Evolutionary conservation across 2,888 invertebrate genomes (phyloP).

Genomic region (Alentia gelatinosa): DNA sequence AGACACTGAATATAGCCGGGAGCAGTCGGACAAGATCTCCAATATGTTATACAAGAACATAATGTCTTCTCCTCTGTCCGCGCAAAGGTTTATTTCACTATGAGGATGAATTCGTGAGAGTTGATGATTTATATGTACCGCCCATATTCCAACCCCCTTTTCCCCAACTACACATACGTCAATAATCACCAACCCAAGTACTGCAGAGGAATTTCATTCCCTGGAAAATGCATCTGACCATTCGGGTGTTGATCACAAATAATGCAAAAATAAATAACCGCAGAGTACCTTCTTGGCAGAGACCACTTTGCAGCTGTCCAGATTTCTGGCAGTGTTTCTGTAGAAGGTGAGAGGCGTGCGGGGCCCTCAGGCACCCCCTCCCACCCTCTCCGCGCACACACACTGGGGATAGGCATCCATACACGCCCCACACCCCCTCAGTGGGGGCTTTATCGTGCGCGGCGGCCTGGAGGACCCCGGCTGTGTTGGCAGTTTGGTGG

Average conservation of each 20-base stretch:
- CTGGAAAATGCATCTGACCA: too few species aligned
- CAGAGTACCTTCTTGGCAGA: not conserved
- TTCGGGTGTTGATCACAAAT: too few species aligned
- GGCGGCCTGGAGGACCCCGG: conserved; percentile 43
- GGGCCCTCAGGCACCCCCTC: not conserved
- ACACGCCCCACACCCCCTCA: not conserved
- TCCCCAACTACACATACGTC: too few species aligned
- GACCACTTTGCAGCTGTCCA: conserved; percentile 21
- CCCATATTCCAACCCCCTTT: too few species aligned
- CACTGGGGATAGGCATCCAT: not conserved
- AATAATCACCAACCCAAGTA: too few species aligned
- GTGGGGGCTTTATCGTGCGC: not conserved
- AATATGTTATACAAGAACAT: conserved; percentile 45
- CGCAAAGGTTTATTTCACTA: not conserved
- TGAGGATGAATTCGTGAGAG: too few species aligned
- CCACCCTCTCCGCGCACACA: not conserved
- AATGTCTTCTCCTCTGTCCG: not conserved
- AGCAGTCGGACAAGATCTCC: conserved; percentile 43
- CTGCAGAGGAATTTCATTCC: too few species aligned
- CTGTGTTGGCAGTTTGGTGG: conserved; percentile 16
- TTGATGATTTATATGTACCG: too few species aligned
- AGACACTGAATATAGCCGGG: not conserved
- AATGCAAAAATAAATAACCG: not conserved
- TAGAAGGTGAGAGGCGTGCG: not conserved
- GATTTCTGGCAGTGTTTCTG: not conserved